phyloP scores from a whole-genome alignment of 2,113 vertebrate species.

The Sinosuthora webbiana region DNA sequence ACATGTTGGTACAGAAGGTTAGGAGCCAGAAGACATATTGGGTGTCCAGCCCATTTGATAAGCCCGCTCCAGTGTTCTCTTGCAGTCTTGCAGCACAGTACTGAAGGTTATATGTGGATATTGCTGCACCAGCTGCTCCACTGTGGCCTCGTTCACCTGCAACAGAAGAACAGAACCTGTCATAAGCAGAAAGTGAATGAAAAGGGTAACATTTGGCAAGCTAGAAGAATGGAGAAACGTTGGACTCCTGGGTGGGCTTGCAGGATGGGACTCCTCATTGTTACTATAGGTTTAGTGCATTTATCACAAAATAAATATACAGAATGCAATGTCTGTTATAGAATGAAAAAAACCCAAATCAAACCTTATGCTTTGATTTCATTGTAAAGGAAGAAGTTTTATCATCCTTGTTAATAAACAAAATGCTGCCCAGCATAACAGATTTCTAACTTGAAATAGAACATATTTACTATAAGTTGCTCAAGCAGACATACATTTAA shows the following conservation, averaged over 20 bases:
- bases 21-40: constrained; percentile 87
- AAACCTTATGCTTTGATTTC: not conserved
- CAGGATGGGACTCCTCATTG: not conserved
- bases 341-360: not conserved
- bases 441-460: not conserved
- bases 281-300: not conserved
- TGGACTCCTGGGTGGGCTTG: not conserved
- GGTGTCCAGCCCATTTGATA: constrained; percentile 99
- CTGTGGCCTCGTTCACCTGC: constrained; percentile 94
- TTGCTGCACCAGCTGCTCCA: constrained; percentile 94
- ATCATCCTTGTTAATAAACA: not conserved
- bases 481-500: not conserved
- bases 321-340: not conserved
- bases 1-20: constrained; percentile 47
- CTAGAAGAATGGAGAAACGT: not conserved
- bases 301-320: not conserved
- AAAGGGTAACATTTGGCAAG: not conserved
- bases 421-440: not conserved
- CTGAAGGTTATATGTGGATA: constrained; percentile 98
- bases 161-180: constrained; percentile 39
- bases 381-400: not conserved
- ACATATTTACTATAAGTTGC: not conserved
- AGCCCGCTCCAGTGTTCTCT: constrained; percentile 95
- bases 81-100: constrained; percentile 99
- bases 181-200: not conserved